These are phyloP conservation scores for Bombus impatiens DNA, from an alignment of 1,140 invertebrate species.

Conservation along the genomic window DNA sequence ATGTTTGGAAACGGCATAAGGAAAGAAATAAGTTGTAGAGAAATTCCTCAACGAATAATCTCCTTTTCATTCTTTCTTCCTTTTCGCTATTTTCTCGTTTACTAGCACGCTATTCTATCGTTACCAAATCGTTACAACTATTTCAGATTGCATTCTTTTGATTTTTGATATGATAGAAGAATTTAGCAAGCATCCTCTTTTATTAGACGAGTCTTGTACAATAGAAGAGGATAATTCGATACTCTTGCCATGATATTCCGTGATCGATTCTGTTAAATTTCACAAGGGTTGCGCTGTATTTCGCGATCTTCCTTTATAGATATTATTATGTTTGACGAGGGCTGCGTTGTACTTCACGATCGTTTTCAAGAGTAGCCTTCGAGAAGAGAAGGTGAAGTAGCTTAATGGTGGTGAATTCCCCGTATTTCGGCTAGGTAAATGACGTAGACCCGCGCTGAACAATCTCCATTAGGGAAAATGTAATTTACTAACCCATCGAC, in stretches of 20 bases:
- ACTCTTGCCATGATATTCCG: not conserved
- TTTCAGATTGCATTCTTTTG: not conserved
- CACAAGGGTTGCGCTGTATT: too few species aligned
- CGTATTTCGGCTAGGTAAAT: not conserved
- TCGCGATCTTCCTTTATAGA: too few species aligned
- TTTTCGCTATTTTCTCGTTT: too few species aligned
- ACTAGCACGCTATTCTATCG: conserved; percentile 4
- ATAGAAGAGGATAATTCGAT: not conserved
- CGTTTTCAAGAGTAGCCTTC: too few species aligned
- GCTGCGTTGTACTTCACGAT: not conserved
- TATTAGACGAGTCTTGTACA: not conserved
- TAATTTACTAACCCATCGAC: conserved; percentile 7
- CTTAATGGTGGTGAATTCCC: not conserved
- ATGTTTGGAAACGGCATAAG: not conserved
- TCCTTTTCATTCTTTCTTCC: not conserved
- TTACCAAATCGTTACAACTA: not conserved
- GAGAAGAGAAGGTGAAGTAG: not conserved
- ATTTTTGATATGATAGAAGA: not conserved
- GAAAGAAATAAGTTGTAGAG: not conserved
- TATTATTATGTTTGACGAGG: not conserved
- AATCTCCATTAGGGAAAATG: conserved; percentile 13
- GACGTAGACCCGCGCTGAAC: not conserved
- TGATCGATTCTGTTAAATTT: not conserved
- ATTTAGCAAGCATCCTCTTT: not conserved
- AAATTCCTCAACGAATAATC: not conserved